These are phyloP conservation scores for Zosterops pallidus DNA, from an alignment of 2,113 vertebrate genomes.

Conservation along the genomic window DNA sequence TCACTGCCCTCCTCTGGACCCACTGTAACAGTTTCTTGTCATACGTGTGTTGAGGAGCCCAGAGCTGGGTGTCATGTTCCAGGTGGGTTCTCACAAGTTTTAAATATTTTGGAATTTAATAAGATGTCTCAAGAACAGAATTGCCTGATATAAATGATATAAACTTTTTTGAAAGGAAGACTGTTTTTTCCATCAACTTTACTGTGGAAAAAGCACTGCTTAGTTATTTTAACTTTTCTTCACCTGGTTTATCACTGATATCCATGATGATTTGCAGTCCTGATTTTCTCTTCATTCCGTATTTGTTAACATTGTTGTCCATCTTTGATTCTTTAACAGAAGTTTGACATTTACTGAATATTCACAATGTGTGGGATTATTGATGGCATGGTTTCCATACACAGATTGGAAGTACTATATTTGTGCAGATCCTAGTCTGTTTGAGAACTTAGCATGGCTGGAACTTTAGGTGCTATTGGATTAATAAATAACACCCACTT, in stretches of 20 bases:
- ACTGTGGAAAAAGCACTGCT: not conserved
- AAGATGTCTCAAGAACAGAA: not conserved
- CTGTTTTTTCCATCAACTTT: not conserved
- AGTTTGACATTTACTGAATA: constrained; percentile 28
- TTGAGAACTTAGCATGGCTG: not conserved
- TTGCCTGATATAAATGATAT: not conserved
- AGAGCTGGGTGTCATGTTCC: not conserved
- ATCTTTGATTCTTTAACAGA: constrained; percentile 9
- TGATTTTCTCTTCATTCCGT: not conserved
- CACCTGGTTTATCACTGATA: not conserved
- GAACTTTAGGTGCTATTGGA: not conserved
- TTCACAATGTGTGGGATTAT: constrained; percentile 31
- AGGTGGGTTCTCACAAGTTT: not conserved
- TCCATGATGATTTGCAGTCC: not conserved
- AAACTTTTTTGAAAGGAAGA: not conserved
- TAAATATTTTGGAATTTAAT: not conserved
- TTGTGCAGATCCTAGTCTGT: constrained; percentile 8
- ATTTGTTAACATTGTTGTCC: not conserved
- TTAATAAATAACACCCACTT: constrained; percentile 8
- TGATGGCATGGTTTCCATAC: constrained; percentile 41
- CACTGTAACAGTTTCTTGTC: not conserved
- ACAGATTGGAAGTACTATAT: constrained; percentile 39
- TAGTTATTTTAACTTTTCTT: not conserved
- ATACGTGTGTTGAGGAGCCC: not conserved
- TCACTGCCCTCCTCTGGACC: not conserved